Evolutionary conservation across 2,888 invertebrate genomes (phyloP), one percentile per base, ranked within the genome.

Genomic region (Drosophila longiperda): DNA sequence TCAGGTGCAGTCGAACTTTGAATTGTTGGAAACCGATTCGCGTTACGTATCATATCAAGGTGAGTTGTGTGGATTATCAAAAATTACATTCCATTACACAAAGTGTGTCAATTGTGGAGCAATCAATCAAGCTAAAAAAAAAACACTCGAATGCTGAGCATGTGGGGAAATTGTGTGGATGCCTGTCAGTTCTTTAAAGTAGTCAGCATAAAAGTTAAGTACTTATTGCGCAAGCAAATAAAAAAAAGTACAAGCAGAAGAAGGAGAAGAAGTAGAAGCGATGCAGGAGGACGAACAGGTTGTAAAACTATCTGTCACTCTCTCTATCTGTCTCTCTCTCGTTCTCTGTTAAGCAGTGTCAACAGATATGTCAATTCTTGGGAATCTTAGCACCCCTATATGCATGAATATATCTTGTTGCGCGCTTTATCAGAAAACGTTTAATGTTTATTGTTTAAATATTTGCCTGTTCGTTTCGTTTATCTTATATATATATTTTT

Each of bases 11-110:
- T 74, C 91, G 53, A 85, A 86, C 68, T 83, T 78, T 69, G 92
- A 92, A 59, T 75, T 91, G 66, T 75, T 90, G 77, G 91, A 92
- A 71, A 92, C 91, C 74, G 93, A 93, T 90, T 93, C 93, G 72
- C 91, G 93, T 71, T 93, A 90, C 74, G 92, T 93, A 80, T 92
- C 92, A 76, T 92, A 92, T 88, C 91, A 93, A 91, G 93, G 93
- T 93, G 84, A 86, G 84, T 83, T 33, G 8, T 59, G 61, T 61
- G 62, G 65, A 83, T 81, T 89, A 89, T 89, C 85, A 79, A 70
- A 77, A 76, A 55, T 29, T 12, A 26, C 26, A 40, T 50, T 50
- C 26, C 7, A 26, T 48, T 29, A 45, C 23, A 48, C 60, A 64
- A 78, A 38, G 55, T 78, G 34, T 84, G 87, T 87, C 88, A 87